Conservation (phyloP, 1,140 invertebrate species). For the Cydia splendana region DNA sequence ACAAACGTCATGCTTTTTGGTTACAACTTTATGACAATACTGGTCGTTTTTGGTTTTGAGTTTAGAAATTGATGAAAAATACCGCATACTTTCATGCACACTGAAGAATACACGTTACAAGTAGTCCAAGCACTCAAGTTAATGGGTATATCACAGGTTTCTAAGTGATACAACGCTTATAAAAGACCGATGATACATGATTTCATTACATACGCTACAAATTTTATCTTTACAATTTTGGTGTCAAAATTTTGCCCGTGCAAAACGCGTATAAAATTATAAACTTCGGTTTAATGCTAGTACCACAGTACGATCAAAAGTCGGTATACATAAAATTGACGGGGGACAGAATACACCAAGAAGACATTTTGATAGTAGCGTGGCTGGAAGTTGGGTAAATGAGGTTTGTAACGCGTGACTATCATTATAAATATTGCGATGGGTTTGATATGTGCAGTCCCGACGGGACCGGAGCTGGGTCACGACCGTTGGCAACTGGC, state of each 20-base stretch:
- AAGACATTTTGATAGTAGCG: constrained; percentile 3
- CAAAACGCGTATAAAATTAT: constrained; percentile 28
- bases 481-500: constrained; percentile 43
- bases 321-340: constrained; percentile 18
- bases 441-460: constrained; percentile 73
- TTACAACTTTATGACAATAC: constrained; percentile 70
- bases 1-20: constrained; percentile 59
- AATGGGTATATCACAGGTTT: constrained; percentile 77
- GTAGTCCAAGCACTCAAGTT: constrained; percentile 69
- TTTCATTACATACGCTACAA: constrained; percentile 28
- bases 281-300: constrained; percentile 5
- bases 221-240: constrained; percentile 24
- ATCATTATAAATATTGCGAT: constrained; percentile 49
- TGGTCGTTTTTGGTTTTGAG: constrained; percentile 74
- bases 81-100: constrained; percentile 46
- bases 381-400: constrained; percentile 15
- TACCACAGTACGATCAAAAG: constrained; percentile 9
- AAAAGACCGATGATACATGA: constrained; percentile 34
- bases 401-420: constrained; percentile 22
- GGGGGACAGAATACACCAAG: constrained; percentile 7
- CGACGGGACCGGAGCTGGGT: constrained; percentile 16
- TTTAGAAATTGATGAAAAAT: constrained; percentile 35
- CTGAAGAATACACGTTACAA: constrained; percentile 62
- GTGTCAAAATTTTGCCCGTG: constrained; percentile 29
- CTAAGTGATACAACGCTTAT: constrained; percentile 60